Evolutionary conservation across 2,888 invertebrate genomes (phyloP), one percentile per base, ranked within the genome.

Genomic region (Leucoma salicis): DNA sequence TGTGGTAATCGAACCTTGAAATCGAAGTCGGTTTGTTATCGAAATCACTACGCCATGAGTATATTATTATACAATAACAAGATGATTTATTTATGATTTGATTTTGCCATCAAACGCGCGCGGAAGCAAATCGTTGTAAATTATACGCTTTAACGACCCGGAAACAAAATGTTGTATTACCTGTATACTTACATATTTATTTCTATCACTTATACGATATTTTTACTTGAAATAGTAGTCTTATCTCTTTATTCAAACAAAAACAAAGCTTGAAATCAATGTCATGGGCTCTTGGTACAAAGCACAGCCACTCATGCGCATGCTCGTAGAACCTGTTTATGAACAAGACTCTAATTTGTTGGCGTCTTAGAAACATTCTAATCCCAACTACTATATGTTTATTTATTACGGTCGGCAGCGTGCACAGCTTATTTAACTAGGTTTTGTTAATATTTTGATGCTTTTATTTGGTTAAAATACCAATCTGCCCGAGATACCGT

Each of bases 211-310:
- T 27, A 4, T 27, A 27, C n/a, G 27, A 4, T n/a, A 27, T 11
- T 6, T 21, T 21, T 5, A 21, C 21, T 21, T 1, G 2, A 21
- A 6, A 4, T 16, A 8, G 8, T 3, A 21, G 7, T 21, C 21
- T 21, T 21, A 8, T 6, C 6, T 8, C 21, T 21, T 4, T 21
- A 21, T 3, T 4, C 21, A 6, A 21, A 42, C 7, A 18, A 49
- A 33, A 48, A 52, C 43, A 57, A 46, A 14, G 5, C 12, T 13
- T 35, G 31, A 31, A 32, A 38, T 18, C 40, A 54, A 53, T 53
- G 50, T 53, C 50, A 53, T 29, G 52, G n/a, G n/a, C n/a, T n/a
- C n/a, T n/a, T n/a, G n/a, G 50, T 41, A 40, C 48, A 41, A 45
- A 24, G 34, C 14, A 1, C 27, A 27, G 13, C 11, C 35, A 45